These are phyloP conservation scores for Bergia puertoricense DNA, from an alignment of 92 coral and sea anemone genomes.

Conservation along the genomic window DNA sequence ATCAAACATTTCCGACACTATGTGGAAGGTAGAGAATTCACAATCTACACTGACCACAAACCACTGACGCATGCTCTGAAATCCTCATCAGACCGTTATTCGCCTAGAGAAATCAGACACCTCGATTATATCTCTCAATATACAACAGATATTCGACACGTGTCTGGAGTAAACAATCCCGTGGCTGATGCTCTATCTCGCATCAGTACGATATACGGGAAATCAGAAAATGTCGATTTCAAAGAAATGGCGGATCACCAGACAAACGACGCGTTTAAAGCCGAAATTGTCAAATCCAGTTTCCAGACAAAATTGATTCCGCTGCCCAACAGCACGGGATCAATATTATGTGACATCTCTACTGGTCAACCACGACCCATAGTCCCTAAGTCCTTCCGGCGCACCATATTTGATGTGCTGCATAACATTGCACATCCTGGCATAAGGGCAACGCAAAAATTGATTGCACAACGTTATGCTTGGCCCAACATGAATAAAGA, in stretches of 20 bases:
- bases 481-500: constrained; percentile 31
- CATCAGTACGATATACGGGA: not conserved
- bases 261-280: constrained; percentile 4
- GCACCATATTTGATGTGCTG: constrained; percentile 30
- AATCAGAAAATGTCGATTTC: constrained; percentile 33
- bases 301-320: constrained; percentile 31
- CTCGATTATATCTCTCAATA: constrained; percentile 52
- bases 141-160: constrained; percentile 41
- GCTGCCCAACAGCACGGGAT: not conserved
- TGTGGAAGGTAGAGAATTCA: not conserved
- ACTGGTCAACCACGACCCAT: constrained; percentile 41
- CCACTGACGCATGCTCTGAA: constrained; percentile 1
- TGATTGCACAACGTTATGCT: too few species aligned
- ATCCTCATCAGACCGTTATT: not conserved
- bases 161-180: constrained; percentile 22
- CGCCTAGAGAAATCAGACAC: constrained; percentile 48
- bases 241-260: constrained; percentile 40
- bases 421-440: constrained; percentile 50
- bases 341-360: constrained; percentile 42
- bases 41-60: too few species aligned
- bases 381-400: constrained; percentile 9
- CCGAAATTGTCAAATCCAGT: constrained; percentile 24
- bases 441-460: not conserved
- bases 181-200: too few species aligned
- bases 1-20: too few species aligned